Percentiles rank a stretch among this genome's conserved stretches.
Evolutionary conservation across 1,140 invertebrate genomes (phyloP).

Genomic region (Semibalanus balanoides): DNA sequence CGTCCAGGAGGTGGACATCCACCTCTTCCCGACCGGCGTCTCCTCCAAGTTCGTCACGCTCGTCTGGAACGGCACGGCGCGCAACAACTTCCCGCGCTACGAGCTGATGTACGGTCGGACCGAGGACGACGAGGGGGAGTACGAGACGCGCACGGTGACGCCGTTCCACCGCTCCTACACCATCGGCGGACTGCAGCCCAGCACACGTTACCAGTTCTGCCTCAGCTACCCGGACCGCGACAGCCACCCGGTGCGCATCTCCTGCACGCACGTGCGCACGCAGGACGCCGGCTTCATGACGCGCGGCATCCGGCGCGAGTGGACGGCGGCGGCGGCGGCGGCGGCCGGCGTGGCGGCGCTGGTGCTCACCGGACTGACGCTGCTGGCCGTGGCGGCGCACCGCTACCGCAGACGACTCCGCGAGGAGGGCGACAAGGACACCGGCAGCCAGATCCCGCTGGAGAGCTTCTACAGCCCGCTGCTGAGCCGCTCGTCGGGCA

Average conservation of each 20-base stretch:
- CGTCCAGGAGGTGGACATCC: slow-evolving; percentile 26
- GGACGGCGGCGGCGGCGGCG: slow-evolving; percentile 26
- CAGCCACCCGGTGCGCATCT: slow-evolving; percentile 24
- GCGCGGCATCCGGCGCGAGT: slow-evolving; percentile 23
- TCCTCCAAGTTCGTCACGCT: slow-evolving; percentile 30
- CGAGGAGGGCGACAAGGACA: slow-evolving; percentile 21
- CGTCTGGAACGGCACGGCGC: slow-evolving; percentile 30
- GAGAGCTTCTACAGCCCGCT: slow-evolving; percentile 28
- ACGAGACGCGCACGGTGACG: slow-evolving; percentile 16
- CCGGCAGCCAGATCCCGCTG: slow-evolving; percentile 26
- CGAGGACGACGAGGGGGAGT: slow-evolving; percentile 9
- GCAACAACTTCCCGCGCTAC: slow-evolving; percentile 27
- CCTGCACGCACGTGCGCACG: slow-evolving; percentile 27
- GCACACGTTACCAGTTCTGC: slow-evolving; percentile 32
- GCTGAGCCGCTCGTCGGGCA: neutral
- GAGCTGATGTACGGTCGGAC: slow-evolving; percentile 26
- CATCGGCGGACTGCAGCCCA: slow-evolving; percentile 28
- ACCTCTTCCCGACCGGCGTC: slow-evolving; percentile 24
- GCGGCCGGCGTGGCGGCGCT: slow-evolving; percentile 24
- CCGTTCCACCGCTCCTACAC: slow-evolving; percentile 28
- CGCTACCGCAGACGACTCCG: slow-evolving; percentile 28
- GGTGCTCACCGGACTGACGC: slow-evolving; percentile 23
- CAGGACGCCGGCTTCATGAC: slow-evolving; percentile 19
- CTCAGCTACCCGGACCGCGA: slow-evolving; percentile 25
- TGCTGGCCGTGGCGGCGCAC: slow-evolving; percentile 21